Percentiles rank a stretch among this genome's conserved stretches.
Conservation (phyloP, 2,888 invertebrate genomes). For the Scrobipalpa costella region DNA sequence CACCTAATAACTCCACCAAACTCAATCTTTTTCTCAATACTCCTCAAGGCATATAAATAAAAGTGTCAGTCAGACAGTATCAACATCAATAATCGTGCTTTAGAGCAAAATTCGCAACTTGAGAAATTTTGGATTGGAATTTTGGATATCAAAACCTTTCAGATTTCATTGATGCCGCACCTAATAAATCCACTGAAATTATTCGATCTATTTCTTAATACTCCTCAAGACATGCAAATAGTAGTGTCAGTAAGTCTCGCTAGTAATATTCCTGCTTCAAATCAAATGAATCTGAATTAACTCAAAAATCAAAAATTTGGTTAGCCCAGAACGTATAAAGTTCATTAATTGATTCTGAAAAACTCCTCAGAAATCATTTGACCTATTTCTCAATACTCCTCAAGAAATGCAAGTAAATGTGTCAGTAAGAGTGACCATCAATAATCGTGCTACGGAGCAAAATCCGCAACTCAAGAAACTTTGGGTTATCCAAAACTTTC, state of each 20-base stretch:
- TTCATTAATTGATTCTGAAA: no score
- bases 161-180: background rate
- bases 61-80: constrained; percentile 4
- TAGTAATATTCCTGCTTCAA: no score
- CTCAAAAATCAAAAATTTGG: no score
- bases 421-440: constrained; percentile 2
- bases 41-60: constrained; percentile 3
- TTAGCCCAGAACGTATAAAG: no score
- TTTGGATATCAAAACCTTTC: no score
- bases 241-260: no score
- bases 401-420: constrained; percentile 11
- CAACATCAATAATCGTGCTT: constrained; percentile 7
- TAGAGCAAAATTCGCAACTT: constrained; percentile 31
- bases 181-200: background rate
- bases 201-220: background rate
- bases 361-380: no score
- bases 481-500: no score
- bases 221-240: no score
- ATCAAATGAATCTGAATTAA: no score
- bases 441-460: background rate
- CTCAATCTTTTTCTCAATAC: background rate
- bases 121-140: constrained; percentile 30
- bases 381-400: background rate
- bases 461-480: constrained; percentile 36
- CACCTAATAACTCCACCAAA: no score